Evolutionary conservation across 2,113 vertebrate genomes (phyloP).

Genomic region (Atlantisia rogersi): DNA sequence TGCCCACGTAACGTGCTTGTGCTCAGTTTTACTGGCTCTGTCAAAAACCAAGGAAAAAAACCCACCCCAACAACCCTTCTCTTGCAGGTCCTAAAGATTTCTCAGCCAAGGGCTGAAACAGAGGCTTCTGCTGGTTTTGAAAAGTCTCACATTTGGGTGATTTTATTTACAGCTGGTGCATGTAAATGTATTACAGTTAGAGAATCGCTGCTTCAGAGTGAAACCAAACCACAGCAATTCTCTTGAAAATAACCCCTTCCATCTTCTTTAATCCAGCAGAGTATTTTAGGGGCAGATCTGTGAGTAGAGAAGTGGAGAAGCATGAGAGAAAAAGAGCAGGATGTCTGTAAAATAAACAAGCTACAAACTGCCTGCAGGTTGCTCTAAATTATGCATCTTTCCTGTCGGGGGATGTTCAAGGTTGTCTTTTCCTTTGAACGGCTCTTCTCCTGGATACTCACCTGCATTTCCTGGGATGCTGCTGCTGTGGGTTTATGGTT

Average conservation of each 20-base stretch:
- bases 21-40: neutral
- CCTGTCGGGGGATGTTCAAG: constrained; percentile 10
- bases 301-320: neutral
- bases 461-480: neutral
- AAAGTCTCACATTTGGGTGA: neutral
- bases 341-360: constrained; percentile 21
- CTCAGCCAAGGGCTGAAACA: neutral
- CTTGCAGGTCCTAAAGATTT: neutral
- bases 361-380: neutral
- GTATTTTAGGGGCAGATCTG: neutral
- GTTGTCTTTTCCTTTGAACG: neutral
- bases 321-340: neutral
- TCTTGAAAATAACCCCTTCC: neutral
- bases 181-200: neutral
- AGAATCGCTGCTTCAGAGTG: neutral
- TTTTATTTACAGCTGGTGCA: neutral
- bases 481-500: neutral
- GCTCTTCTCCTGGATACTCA: neutral
- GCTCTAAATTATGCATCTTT: neutral
- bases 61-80: neutral
- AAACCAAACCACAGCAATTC: neutral
- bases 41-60: neutral
- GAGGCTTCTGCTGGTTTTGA: neutral
- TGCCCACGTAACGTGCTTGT: neutral
- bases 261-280: neutral